phyloP scores from a whole-genome alignment of 2,113 vertebrate genomes.

The Cyprinodon brontotheroides region DNA sequence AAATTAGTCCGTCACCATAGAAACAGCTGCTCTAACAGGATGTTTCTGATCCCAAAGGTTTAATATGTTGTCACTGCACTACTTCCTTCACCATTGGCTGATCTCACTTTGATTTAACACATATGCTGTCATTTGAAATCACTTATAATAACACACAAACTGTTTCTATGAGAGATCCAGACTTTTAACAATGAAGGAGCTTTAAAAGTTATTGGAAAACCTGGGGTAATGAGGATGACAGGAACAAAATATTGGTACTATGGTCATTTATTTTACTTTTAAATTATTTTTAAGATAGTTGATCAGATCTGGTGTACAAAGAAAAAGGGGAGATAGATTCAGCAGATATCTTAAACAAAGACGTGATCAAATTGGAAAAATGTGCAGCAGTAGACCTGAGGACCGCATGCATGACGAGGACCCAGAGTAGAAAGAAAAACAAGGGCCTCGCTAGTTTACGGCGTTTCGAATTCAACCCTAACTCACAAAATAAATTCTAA shows the following conservation, averaged over 20 bases:
- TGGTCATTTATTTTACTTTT: background rate
- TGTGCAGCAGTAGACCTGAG: background rate
- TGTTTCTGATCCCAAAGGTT: too few relatives aligned
- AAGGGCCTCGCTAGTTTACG: slow-evolving; percentile 12
- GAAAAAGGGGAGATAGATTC: background rate
- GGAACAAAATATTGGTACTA: background rate
- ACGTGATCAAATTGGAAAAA: background rate
- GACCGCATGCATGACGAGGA: background rate
- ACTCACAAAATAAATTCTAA: slow-evolving; percentile 55
- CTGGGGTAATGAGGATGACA: too few relatives aligned
- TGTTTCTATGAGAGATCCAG: too few relatives aligned
- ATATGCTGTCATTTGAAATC: too few relatives aligned
- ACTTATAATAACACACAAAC: too few relatives aligned
- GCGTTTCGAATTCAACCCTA: slow-evolving; percentile 32
- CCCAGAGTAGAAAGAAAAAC: background rate
- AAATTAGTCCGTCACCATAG: too few relatives aligned
- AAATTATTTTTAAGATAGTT: background rate
- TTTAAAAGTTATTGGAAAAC: too few relatives aligned
- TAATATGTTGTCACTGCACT: too few relatives aligned
- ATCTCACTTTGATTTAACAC: too few relatives aligned
- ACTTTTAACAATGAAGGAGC: too few relatives aligned
- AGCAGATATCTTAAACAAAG: background rate
- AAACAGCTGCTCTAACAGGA: too few relatives aligned
- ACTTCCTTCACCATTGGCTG: too few relatives aligned
- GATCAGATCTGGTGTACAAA: background rate